Percentiles rank a stretch among this genome's conserved stretches.
Evolutionary conservation across 2,113 vertebrate species (phyloP).

Genomic region (Athene cunicularia): DNA sequence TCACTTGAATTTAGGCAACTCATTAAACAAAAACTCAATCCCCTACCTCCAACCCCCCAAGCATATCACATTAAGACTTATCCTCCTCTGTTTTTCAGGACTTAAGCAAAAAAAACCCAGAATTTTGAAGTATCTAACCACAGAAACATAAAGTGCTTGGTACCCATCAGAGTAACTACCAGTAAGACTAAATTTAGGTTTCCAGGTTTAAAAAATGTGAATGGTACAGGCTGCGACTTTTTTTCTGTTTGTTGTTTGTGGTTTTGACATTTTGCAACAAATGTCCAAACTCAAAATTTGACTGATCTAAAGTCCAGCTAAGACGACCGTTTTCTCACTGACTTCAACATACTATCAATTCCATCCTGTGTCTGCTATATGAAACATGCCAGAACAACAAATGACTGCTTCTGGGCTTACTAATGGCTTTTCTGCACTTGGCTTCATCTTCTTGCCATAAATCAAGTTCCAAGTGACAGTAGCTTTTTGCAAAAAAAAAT

Average conservation of each 20-base stretch:
- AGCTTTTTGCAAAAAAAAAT: background rate
- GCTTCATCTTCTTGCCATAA: conserved; percentile 18
- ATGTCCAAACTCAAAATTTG: background rate
- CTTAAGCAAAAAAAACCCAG: background rate
- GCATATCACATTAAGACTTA: background rate
- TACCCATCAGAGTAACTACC: background rate
- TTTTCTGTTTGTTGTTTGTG: background rate
- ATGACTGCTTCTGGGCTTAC: conserved; percentile 19
- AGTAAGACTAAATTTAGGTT: background rate
- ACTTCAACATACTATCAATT: background rate
- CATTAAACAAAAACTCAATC: background rate
- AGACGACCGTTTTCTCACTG: background rate
- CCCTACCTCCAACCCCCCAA: fast-evolving
- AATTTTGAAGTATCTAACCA: background rate
- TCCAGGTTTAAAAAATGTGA: background rate
- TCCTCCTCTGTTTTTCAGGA: background rate
- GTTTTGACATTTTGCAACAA: background rate
- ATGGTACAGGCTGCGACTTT: background rate
- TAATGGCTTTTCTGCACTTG: conserved; percentile 40
- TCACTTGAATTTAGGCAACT: background rate
- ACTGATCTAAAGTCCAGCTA: background rate
- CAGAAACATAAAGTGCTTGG: background rate
- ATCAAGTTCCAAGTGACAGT: conserved; percentile 25
- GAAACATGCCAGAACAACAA: background rate
- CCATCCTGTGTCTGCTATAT: background rate